Evolutionary conservation across 2,113 vertebrate genomes (phyloP), one percentile per base, ranked within the genome.

Genomic region (Cichladusa arquata): DNA sequence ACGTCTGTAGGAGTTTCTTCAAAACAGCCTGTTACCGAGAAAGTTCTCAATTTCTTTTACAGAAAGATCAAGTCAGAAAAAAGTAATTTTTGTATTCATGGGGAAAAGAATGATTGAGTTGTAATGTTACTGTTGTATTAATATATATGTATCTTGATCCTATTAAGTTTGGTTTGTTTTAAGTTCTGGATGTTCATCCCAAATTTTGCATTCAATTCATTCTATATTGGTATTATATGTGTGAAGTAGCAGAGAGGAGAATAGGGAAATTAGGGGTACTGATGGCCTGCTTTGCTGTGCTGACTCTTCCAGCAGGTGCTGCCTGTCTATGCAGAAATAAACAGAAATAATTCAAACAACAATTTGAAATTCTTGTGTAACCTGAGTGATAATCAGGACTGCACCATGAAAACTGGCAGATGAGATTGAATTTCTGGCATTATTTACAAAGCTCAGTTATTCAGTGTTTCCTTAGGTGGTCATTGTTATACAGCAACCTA

Each of bases 401-500:
- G 61, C 70, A 71, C 76, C 14, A 13, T 45, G 45, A 74, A 90
- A 87, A 25, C 47, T 88, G 70, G n/a, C 61, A 69, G 70, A 51
- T 19, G 19, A 48, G 33, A 10, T 25, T 5, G 50, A 23, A 10
- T 86, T 92, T 81, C 90, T 93, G 86, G 44, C 47, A 51, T 61
- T 88, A n/a, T 19, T 83, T 58, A 73, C 66, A 40, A 14, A 20
- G 5, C 50, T 73, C 29, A 65, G 51, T 89, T 40, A 33, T 60
- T 84, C 42, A 22, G 10, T 62, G 53, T 29, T 86, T 45, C 57
- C 18, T 50, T 36, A n/a, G 17, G 34, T 53, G 34, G 7, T 26
- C 19, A 8, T 24, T 7, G 1, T 54, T 4, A 10, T 16, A 6
- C 3, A 6, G 25, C 5, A 42, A 10, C 8, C 9, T 34, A 4